These are phyloP conservation scores for Sepioteuthis lessoniana DNA, from an alignment of 2,888 invertebrate genomes.

Conservation along the genomic window DNA sequence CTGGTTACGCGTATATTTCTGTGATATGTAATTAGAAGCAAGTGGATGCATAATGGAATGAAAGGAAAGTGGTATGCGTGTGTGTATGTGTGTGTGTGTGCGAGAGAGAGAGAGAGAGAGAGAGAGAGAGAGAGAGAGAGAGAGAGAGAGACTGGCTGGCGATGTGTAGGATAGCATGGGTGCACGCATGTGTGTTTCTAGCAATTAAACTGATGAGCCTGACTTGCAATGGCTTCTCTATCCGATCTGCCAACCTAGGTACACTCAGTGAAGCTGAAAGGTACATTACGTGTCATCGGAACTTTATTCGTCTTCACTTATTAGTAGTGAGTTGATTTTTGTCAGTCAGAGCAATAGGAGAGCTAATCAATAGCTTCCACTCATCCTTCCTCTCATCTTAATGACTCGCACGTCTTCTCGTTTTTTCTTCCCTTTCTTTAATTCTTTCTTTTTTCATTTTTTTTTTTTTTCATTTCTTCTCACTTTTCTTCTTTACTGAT, in stretches of 20 bases:
- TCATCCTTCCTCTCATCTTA: neutral
- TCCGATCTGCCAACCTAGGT: slow-evolving; percentile 33
- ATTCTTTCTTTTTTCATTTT: no score
- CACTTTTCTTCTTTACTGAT: no score
- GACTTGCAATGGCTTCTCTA: slow-evolving; percentile 33
- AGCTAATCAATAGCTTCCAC: neutral
- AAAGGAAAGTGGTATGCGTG: no score
- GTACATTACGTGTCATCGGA: slow-evolving; percentile 33
- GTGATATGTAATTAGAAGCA: neutral
- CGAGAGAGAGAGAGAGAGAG: no score
- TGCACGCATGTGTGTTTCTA: neutral
- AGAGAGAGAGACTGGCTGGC: neutral
- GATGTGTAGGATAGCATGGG: neutral
- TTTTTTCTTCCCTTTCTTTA: no score
- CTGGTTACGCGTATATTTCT: neutral
- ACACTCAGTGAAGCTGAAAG: slow-evolving; percentile 11
- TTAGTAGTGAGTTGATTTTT: slow-evolving; percentile 20
- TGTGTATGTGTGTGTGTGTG: no score
- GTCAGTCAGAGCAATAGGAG: neutral
- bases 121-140: no score
- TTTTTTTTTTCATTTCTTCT: neutral
- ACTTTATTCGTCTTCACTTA: neutral
- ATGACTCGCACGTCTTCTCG: neutral
- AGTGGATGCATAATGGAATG: no score
- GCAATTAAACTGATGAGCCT: neutral